Percentiles rank a stretch among this genome's conserved stretches.
These are phyloP conservation scores for Procavia capensis DNA, from an alignment of 2,113 vertebrate species.

Conservation along the genomic window DNA sequence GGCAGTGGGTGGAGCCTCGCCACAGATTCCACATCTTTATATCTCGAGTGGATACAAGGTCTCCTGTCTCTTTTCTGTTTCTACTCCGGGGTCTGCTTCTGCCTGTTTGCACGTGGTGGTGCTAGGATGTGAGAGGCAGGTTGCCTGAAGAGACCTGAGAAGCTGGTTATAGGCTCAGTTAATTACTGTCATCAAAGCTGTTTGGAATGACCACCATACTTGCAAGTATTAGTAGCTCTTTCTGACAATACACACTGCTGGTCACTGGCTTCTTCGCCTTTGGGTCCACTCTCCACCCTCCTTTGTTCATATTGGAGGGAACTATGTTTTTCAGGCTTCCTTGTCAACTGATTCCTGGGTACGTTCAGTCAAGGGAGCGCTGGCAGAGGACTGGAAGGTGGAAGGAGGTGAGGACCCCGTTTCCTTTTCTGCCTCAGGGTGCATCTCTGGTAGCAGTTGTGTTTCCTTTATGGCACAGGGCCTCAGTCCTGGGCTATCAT, in stretches of 20 bases:
- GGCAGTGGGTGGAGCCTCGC: fast-evolving
- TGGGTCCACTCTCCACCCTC: fast-evolving
- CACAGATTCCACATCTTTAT: fast-evolving
- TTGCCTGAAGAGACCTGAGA: neutral
- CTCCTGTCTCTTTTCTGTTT: neutral
- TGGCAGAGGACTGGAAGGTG: neutral
- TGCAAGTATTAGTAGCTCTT: neutral
- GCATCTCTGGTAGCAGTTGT: neutral
- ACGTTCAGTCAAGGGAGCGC: neutral
- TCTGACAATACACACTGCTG: neutral
- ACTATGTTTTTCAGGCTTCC: neutral
- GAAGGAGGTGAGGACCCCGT: neutral
- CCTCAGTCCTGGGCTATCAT: neutral
- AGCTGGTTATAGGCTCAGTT: too few species aligned
- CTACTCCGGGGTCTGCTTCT: neutral
- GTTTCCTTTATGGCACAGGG: neutral
- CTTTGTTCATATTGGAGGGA: neutral
- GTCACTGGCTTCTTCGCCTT: neutral
- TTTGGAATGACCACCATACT: neutral
- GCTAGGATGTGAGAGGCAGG: neutral
- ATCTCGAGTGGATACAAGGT: neutral
- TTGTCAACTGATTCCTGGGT: neutral
- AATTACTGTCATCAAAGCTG: neutral
- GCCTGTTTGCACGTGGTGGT: neutral
- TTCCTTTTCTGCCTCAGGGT: neutral